Evolutionary conservation across 1,140 invertebrate genomes (phyloP), one percentile per base, ranked within the genome.

Genomic region (Camponotus vicinus): DNA sequence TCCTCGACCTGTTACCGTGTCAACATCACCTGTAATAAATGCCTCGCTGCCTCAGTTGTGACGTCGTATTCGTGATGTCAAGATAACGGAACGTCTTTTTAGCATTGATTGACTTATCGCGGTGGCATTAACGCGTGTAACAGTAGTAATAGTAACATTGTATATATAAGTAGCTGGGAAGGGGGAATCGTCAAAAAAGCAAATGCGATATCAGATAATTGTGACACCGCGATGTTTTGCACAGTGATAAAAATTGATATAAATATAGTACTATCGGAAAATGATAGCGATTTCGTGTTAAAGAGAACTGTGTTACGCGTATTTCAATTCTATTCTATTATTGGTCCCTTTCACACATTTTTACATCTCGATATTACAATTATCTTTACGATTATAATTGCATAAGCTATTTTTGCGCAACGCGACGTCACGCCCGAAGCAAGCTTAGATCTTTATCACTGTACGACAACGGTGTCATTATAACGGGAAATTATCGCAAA

Each of bases 81-180:
- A 80, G 64, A 80, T 70, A 70, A 80, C 18, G 37, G 15, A 37
- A 15, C 66, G n/a, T 3, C 21, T n/a, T 27, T 69, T 69, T 64
- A 49, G 4, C 73, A 7, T 70, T 70, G 64, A 57, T 80, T 70
- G 66, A 80, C 66, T 70, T 80, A 80, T 70, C 49, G 64, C 66
- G 78, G 37, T 32, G 57, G 37, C 42, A 34, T 70, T 80, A 70
- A 57, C 27, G 21, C 21, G 15, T 42, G 49, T 52, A 52, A 52
- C 18, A 70, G 57, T 59, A 78, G 42, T 18, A 49, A 37, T 75
- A 75, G 52, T 21, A 64, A 15, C 55, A 37, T 15, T 32, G 49
- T 21, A 13, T 70, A 49, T 49, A 21, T 80, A 80, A 70, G 5
- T 11, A 18, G 2, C 5, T 52, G 13, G 13, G 45, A 49, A 49